Base-by-base conservation (phyloP, 92 coral and sea anemone genomes). In the Zoanthus gigantus region DNA sequence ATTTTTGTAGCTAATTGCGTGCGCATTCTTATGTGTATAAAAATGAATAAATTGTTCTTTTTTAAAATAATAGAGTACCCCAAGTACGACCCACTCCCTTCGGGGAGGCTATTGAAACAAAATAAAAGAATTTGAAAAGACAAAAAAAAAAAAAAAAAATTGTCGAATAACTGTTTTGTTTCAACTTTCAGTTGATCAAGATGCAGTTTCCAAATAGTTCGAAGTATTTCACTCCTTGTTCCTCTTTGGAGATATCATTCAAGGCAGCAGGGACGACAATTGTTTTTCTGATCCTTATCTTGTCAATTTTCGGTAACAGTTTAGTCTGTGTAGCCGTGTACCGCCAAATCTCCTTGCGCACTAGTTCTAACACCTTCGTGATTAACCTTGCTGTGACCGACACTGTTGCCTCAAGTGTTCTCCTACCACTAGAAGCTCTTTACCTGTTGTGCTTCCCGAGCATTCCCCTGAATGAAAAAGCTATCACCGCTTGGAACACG, bases 301-400 rank as follows among this genome's bases (percentile, higher is more conserved):
- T 87, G 5, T 90, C 93, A 14, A 68, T 72, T 42, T 37, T 78
- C 12, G 88, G 88, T 72, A 90, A 90, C 67, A 86, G 90, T 7
- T 56, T 90, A 28, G 85, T 90, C 18, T 87, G 88, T 42, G n/a
- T 90, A 31, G 88, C 93, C 32, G 79, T 90, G 66, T 79, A 86
- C 48, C 72, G 77, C 2, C 76, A 90, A 17, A 23, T 74, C 42
- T 45, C 72, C 1, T 50, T 90, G 50, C 83, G 93, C 72, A 86
- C 90, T 52, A 61, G 76, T 16, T 87, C 93, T 13, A 85, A 82
- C 69, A 88, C 77, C 12, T 86, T 90, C 67, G 87, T 90, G 16
- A 79, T 90, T 66, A 90, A 90, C 78, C 90, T 90, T 7, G 90
- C 93, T 0, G 37, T 90, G 15, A 90, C 90, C 28, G 90, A 90